phyloP scores from a whole-genome alignment of 2,797 vertebrate species.

The Hephaestus fuliginosus region DNA sequence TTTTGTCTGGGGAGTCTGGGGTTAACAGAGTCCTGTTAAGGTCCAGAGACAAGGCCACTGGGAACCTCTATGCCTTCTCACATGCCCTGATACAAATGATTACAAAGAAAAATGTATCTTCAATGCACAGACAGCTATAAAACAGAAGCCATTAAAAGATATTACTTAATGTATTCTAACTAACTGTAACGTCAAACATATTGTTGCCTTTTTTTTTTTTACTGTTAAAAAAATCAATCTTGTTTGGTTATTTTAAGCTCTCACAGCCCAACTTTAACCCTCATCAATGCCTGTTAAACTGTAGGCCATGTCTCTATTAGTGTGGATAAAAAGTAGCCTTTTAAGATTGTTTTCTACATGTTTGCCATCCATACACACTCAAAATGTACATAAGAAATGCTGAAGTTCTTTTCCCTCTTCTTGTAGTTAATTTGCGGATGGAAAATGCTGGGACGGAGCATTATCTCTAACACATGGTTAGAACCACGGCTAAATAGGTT shows the following conservation, averaged over 20 bases:
- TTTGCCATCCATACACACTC: slow-evolving; percentile 1
- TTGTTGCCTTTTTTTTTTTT: background rate
- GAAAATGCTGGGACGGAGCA: slow-evolving; percentile 10
- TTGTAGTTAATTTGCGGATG: slow-evolving; percentile 21
- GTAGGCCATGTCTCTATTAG: background rate
- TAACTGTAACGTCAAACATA: background rate
- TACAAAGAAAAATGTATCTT: slow-evolving; percentile 15
- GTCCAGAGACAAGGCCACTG: slow-evolving; percentile 70
- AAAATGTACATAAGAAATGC: background rate
- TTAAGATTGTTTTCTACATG: slow-evolving; percentile 18
- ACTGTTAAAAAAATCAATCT: background rate
- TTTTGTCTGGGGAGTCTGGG: slow-evolving; percentile 81
- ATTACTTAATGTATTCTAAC: background rate
- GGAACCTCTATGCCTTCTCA: slow-evolving; percentile 42
- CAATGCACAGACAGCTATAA: slow-evolving; percentile 18
- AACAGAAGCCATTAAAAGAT: background rate
- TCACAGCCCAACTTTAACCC: background rate
- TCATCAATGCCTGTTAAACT: background rate
- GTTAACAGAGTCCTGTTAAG: slow-evolving; percentile 80
- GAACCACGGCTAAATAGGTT: slow-evolving; percentile 18
- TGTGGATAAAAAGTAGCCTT: background rate
- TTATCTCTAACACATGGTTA: slow-evolving; percentile 44
- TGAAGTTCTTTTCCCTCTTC: background rate
- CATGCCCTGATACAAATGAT: slow-evolving; percentile 33
- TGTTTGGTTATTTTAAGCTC: background rate